Evolutionary conservation across 2,888 invertebrate species (phyloP), one percentile per base, ranked within the genome.

Genomic region (Hanleya hanleyi): DNA sequence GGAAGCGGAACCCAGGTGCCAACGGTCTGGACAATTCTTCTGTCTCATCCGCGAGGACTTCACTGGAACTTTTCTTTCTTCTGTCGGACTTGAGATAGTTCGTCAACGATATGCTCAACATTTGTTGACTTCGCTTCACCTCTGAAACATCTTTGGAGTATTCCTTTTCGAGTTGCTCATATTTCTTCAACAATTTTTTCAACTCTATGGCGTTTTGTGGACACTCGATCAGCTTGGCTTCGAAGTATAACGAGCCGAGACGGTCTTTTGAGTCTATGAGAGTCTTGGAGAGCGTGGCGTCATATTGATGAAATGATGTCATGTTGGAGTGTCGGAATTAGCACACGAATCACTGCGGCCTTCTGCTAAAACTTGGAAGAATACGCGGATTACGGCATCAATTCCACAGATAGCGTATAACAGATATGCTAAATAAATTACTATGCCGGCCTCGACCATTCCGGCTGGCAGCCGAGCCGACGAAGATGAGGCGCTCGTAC

Each of bases 121-220:
- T 37, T 50, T 78, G 71, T 69, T 84, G 79, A 47, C 77, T 77
- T 26, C 78, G 70, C 33, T 65, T 71, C 0, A 73, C 69, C 47
- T 83, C 81, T 32, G 77, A 76, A 1, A 82, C 18, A 32, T 61
- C 41, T 50, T 78, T 78, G 36, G 73, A 64, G 36, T 75, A 75
- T 68, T 80, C 77, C 67, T 81, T 83, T 26, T 84, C 84, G 3
- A 84, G 67, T 12, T 81, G 76, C 57, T 81, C 81, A 72, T 74
- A 80, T 69, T 73, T 74, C 7, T 78, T 64, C 35, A 81, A 71
- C 12, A 83, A 72, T 75, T 80, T 83, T 33, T 74, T 77, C 5
- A 84, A 67, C 72, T 83, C 84, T n/a, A 83, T 71, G 0, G 82
- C 84, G 71, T 83, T 84, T 69, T 77, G 69, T 7, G 82, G 82